phyloP scores from a whole-genome alignment of 2,888 invertebrate genomes.

The Diaprepes abbreviatus region DNA sequence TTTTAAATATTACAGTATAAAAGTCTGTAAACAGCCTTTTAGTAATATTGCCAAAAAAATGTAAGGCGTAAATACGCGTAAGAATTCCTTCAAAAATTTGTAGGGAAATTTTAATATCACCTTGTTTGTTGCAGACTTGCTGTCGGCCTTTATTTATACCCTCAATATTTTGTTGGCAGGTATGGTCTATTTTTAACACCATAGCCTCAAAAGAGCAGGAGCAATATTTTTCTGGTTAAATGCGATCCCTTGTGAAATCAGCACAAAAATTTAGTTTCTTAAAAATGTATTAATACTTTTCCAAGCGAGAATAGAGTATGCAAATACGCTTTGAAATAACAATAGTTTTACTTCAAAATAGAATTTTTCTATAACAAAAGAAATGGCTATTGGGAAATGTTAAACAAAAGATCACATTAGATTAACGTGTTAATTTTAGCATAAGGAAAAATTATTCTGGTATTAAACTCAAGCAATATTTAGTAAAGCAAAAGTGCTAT shows the following conservation, averaged over 20 bases:
- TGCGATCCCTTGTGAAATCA: slow-evolving; percentile 20
- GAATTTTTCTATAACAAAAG: too few species aligned
- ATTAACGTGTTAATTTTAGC: too few species aligned
- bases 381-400: too few species aligned
- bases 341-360: not conserved
- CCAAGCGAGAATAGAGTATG: slow-evolving; percentile 14
- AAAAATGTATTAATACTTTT: slow-evolving; percentile 21
- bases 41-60: slow-evolving; percentile 8
- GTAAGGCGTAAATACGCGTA: slow-evolving; percentile 12
- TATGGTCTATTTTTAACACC: not conserved
- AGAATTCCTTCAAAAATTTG: slow-evolving; percentile 9
- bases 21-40: not conserved
- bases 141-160: slow-evolving; percentile 8
- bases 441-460: too few species aligned
- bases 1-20: not conserved
- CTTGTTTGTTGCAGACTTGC: slow-evolving; percentile 28
- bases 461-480: too few species aligned
- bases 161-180: not conserved
- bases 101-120: slow-evolving; percentile 23
- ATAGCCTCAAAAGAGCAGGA: not conserved
- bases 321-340: slow-evolving; percentile 8
- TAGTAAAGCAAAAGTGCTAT: too few species aligned
- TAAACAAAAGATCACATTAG: too few species aligned
- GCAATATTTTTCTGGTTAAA: slow-evolving; percentile 10
- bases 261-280: slow-evolving; percentile 6